phyloP scores from a whole-genome alignment of 2,888 invertebrate genomes.

The Ophion ellenae region DNA sequence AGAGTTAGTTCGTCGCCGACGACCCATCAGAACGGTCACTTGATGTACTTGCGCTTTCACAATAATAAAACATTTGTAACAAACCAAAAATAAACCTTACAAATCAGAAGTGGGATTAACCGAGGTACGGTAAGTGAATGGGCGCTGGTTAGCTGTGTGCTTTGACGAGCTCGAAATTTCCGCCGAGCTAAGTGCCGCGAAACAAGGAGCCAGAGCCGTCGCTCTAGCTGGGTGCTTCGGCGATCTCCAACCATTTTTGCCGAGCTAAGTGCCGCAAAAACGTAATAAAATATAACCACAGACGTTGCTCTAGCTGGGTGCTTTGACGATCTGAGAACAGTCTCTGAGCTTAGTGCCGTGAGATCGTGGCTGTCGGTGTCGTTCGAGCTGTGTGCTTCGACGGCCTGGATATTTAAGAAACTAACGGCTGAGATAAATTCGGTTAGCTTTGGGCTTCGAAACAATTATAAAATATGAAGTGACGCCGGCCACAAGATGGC shows the following conservation, averaged over 20 bases:
- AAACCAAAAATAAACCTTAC: background rate
- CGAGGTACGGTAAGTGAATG: background rate
- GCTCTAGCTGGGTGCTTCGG: background rate
- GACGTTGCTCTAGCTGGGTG: background rate
- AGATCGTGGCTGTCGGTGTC: background rate
- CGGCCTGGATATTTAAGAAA: background rate
- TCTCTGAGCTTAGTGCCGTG: background rate
- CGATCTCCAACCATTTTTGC: too few species aligned
- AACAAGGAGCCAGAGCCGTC: background rate
- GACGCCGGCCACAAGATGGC: constrained; percentile 8
- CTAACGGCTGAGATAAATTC: background rate
- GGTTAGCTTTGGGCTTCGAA: background rate
- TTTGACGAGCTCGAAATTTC: background rate
- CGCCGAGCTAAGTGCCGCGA: background rate
- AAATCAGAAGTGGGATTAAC: constrained; percentile 9
- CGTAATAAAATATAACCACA: too few species aligned
- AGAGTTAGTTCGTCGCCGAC: too few species aligned
- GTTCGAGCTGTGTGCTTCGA: constrained; percentile 5
- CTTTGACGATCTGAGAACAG: background rate
- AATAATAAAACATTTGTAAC: too few species aligned
- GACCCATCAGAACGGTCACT: too few species aligned
- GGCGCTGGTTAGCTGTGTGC: background rate
- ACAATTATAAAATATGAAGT: background rate
- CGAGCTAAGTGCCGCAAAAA: too few species aligned
- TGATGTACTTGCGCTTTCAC: too few species aligned